These are phyloP conservation scores for Chaetodon trifasciatus DNA, from an alignment of 2,797 vertebrate genomes.

Conservation along the genomic window DNA sequence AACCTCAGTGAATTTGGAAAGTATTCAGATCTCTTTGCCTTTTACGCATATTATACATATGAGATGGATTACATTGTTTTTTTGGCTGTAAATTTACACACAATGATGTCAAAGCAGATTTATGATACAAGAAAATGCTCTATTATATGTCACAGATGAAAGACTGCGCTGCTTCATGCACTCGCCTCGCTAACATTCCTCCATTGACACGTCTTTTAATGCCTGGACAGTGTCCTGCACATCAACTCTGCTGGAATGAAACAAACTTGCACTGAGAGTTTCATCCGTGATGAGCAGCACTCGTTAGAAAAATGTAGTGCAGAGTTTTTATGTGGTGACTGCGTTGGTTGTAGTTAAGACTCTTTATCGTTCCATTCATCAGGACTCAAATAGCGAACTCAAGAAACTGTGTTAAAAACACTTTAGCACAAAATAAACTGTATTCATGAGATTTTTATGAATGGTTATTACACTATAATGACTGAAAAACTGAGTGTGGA, in stretches of 20 bases:
- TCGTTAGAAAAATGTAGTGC: not conserved
- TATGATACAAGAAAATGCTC: not conserved
- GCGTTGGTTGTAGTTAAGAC: not conserved
- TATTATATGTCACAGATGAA: not conserved
- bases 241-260: slow-evolving; percentile 6
- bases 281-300: not conserved
- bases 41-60: not conserved
- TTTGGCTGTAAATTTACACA: not conserved
- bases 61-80: not conserved
- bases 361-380: not conserved
- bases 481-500: slow-evolving; percentile 5
- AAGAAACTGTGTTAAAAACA: not conserved
- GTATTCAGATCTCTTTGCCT: not conserved
- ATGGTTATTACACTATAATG: not conserved
- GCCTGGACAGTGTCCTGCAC: not conserved
- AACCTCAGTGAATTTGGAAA: not conserved
- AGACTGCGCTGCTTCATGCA: not conserved
- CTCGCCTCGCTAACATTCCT: not conserved
- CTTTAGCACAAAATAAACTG: not conserved
- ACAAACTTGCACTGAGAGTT: slow-evolving; percentile 12
- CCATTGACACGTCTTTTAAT: not conserved
- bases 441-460: slow-evolving; percentile 12
- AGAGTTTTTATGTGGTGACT: not conserved
- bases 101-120: not conserved
- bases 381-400: not conserved